These are phyloP conservation scores for Stramonita haemastoma DNA, from an alignment of 2,888 invertebrate genomes.

Conservation along the genomic window DNA sequence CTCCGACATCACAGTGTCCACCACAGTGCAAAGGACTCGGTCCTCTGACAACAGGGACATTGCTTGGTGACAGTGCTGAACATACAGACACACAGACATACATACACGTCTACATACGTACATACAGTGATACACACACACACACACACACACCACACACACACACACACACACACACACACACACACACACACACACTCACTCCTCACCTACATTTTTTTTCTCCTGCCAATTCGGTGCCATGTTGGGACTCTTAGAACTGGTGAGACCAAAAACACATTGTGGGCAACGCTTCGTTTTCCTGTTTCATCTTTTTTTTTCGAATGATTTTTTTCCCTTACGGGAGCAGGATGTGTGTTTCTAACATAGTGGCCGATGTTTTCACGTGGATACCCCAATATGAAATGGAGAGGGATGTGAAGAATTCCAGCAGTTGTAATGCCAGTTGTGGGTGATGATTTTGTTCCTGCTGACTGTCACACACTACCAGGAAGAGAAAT, in stretches of 20 bases:
- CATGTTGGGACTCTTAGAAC: neutral
- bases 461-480: constrained; percentile 23
- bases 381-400: neutral
- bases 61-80: constrained; percentile 22
- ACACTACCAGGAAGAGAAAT: constrained; percentile 20
- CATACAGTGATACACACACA: too few relatives aligned
- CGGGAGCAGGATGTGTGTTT: neutral
- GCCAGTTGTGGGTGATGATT: neutral
- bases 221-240: constrained; percentile 1
- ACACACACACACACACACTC: too few relatives aligned
- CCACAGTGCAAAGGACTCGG: constrained; percentile 64
- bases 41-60: constrained; percentile 55
- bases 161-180: neutral
- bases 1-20: constrained; percentile 68
- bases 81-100: too few relatives aligned
- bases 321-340: neutral
- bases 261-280: neutral
- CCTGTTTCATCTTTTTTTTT: neutral
- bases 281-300: neutral
- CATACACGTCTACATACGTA: too few relatives aligned
- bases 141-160: too few relatives aligned
- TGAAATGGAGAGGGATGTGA: neutral
- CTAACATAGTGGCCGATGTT: neutral
- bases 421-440: neutral
- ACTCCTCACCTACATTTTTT: neutral